These are phyloP conservation scores for Menidia menidia DNA, from an alignment of 2,797 vertebrate species.

Conservation along the genomic window DNA sequence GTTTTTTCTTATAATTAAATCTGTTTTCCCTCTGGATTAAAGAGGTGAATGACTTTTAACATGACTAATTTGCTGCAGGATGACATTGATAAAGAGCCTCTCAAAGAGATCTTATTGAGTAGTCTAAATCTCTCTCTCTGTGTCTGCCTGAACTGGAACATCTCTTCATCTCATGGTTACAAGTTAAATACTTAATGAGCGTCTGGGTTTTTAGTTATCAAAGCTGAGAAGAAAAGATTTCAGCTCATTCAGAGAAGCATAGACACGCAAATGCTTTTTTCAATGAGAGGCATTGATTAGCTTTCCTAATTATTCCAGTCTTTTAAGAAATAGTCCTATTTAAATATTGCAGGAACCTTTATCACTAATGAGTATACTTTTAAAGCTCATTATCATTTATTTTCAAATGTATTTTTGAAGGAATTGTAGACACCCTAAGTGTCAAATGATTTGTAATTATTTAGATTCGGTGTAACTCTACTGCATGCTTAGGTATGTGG, in stretches of 20 bases:
- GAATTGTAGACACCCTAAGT: constrained; percentile 1
- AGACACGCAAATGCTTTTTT: not conserved
- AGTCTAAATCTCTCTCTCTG: not conserved
- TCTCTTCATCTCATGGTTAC: not conserved
- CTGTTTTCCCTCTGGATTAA: not conserved
- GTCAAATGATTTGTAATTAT: constrained; percentile 14
- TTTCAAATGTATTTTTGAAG: not conserved
- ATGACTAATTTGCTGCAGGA: not conserved
- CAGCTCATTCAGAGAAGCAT: constrained; percentile 1
- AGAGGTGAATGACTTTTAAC: not conserved
- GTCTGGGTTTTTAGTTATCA: constrained; percentile 1
- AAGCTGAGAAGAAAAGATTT: constrained; percentile 1
- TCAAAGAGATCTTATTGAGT: not conserved
- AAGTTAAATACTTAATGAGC: not conserved
- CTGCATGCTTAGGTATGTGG: constrained; percentile 28
- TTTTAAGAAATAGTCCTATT: not conserved
- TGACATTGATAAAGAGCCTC: not conserved
- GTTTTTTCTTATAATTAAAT: not conserved
- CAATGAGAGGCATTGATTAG: too few species aligned
- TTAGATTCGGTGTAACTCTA: constrained; percentile 1
- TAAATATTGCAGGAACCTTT: not conserved
- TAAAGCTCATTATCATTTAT: not conserved
- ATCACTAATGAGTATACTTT: not conserved
- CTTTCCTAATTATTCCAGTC: not conserved
- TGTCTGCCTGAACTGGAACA: not conserved